phyloP scores from a whole-genome alignment of 1,140 invertebrate genomes.

The Ceratina calcarata region DNA sequence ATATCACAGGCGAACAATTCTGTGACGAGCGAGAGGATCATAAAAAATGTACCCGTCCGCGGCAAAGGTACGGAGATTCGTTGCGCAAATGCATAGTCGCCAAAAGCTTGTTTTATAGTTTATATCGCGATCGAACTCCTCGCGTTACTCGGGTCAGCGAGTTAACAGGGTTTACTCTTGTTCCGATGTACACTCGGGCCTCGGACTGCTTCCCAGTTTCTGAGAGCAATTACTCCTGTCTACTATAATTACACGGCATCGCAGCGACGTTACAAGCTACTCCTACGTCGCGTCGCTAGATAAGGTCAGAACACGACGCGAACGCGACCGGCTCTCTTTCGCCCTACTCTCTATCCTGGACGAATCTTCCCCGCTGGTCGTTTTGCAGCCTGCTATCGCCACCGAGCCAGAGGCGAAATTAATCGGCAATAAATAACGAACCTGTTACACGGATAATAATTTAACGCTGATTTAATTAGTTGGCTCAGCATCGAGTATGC shows the following conservation, averaged over 20 bases:
- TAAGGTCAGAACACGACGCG: slow-evolving; percentile 45
- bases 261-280: slow-evolving; percentile 40
- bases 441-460: slow-evolving; percentile 27
- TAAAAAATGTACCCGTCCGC: neutral
- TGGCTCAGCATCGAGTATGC: neutral
- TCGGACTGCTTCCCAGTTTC: slow-evolving; percentile 62
- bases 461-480: slow-evolving; percentile 40
- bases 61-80: slow-evolving; percentile 30
- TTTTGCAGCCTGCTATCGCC: slow-evolving; percentile 5
- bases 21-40: neutral
- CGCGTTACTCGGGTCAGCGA: slow-evolving; percentile 21
- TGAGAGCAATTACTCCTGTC: slow-evolving; percentile 62
- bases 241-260: slow-evolving; percentile 57
- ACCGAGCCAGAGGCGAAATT: slow-evolving; percentile 7
- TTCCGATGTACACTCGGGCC: slow-evolving; percentile 45
- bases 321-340: neutral
- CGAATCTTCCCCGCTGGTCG: neutral
- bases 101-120: neutral
- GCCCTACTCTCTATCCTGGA: neutral
- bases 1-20: neutral
- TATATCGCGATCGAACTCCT: slow-evolving; percentile 26
- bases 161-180: slow-evolving; percentile 50
- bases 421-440: slow-evolving; percentile 37
- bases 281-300: slow-evolving; percentile 47
- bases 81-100: slow-evolving; percentile 34